Conservation (phyloP, 2,888 invertebrate genomes). For the Sylvicola cinctus region DNA sequence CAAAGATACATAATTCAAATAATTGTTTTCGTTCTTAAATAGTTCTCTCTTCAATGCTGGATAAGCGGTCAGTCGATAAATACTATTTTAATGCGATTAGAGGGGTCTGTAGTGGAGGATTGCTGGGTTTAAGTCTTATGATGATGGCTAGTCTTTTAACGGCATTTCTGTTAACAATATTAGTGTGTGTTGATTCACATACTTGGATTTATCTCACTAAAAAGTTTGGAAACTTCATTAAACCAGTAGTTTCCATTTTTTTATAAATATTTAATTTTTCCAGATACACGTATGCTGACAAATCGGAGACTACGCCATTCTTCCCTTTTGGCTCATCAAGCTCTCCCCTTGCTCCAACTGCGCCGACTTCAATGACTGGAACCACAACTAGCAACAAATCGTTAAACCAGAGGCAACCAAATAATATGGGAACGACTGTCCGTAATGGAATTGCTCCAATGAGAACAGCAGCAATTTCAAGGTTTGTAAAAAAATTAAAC, state of each 20-base stretch:
- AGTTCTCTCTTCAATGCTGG: slow-evolving; percentile 41
- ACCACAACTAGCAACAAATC: not conserved
- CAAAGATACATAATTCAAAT: not conserved
- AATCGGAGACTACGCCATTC: slow-evolving; percentile 25
- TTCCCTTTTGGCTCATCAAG: slow-evolving; percentile 12
- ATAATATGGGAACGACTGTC: not conserved
- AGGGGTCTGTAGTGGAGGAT: slow-evolving; percentile 61
- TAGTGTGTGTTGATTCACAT: slow-evolving; percentile 87
- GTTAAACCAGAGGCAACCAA: too few relatives aligned
- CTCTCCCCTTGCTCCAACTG: slow-evolving; percentile 19
- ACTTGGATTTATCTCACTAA: slow-evolving; percentile 92
- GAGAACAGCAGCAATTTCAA: slow-evolving; percentile 15
- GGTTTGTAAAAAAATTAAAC: too few relatives aligned
- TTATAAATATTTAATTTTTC: not conserved
- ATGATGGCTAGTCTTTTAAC: slow-evolving; percentile 70
- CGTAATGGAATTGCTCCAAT: slow-evolving; percentile 10
- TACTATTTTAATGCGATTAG: slow-evolving; percentile 62
- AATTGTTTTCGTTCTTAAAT: slow-evolving; percentile 10
- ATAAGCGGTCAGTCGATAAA: slow-evolving; percentile 62
- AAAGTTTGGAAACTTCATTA: slow-evolving; percentile 33
- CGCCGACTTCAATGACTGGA: slow-evolving; percentile 14
- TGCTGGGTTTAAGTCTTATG: slow-evolving; percentile 69
- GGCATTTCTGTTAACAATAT: slow-evolving; percentile 73
- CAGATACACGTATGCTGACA: slow-evolving; percentile 19
- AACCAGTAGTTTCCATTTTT: not conserved